phyloP scores from a whole-genome alignment of 2,888 invertebrate species.

The Rotaria magnacalcarata region DNA sequence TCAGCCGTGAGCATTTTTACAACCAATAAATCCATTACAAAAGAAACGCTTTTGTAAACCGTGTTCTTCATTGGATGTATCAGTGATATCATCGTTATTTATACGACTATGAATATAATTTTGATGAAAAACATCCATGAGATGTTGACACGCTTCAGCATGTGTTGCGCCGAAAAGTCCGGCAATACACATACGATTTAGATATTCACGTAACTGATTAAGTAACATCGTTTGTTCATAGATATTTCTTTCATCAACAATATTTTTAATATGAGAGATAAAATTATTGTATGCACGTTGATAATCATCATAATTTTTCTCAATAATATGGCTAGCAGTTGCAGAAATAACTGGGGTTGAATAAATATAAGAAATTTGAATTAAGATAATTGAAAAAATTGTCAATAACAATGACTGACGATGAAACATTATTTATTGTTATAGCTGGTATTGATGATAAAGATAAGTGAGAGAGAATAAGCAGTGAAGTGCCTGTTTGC shows the following conservation, averaged over 20 bases:
- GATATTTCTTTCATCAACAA: neutral
- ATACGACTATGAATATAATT: neutral
- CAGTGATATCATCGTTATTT: neutral
- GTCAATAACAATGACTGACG: neutral
- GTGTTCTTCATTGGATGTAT: neutral
- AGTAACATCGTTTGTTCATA: neutral
- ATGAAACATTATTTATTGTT: neutral
- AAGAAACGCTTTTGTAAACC: conserved; percentile 22
- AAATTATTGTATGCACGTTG: neutral
- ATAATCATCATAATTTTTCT: neutral
- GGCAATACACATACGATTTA: neutral
- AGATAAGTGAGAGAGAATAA: neutral
- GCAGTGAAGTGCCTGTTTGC: neutral
- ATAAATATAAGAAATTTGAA: neutral
- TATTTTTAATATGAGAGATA: neutral
- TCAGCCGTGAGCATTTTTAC: neutral
- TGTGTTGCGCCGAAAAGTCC: neutral
- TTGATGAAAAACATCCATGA: neutral
- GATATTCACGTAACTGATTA: conserved; percentile 24
- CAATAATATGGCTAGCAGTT: neutral
- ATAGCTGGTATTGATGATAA: neutral
- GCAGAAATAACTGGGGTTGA: neutral
- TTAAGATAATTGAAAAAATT: neutral
- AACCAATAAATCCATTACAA: conserved; percentile 32
- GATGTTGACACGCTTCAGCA: neutral